Conservation (phyloP, 2,888 invertebrate species). For the Drosophila birchii region DNA sequence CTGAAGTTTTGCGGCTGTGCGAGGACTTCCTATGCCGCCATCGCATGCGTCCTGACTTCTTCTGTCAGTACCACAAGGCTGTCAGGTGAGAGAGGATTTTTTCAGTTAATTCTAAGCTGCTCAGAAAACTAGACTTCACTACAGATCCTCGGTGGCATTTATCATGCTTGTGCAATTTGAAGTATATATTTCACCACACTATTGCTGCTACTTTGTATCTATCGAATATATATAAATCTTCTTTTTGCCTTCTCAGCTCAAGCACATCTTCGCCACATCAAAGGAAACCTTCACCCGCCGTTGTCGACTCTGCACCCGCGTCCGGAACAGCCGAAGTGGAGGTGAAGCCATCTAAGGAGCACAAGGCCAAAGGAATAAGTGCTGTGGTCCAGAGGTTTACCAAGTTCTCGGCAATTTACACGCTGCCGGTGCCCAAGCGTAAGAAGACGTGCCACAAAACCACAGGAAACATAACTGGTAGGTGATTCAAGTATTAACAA, state of each 20-base stretch:
- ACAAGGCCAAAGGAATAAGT: constrained; percentile 33
- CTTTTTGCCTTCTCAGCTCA: constrained; percentile 43
- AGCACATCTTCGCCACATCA: constrained; percentile 66
- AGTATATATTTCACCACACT: neutral
- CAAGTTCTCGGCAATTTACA: constrained; percentile 83
- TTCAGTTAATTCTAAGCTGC: neutral
- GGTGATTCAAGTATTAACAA: neutral
- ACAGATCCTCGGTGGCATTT: neutral
- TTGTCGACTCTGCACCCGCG: constrained; percentile 24
- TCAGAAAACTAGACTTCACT: neutral
- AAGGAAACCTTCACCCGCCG: constrained; percentile 55
- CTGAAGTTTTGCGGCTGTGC: constrained; percentile 85
- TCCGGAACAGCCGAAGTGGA: constrained; percentile 23
- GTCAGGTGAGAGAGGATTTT: constrained; percentile 82
- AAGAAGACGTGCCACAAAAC: constrained; percentile 70
- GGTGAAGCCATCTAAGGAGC: constrained; percentile 40
- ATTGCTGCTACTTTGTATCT: neutral
- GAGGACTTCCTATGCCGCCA: constrained; percentile 88
- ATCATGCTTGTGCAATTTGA: neutral
- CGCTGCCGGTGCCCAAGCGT: constrained; percentile 78
- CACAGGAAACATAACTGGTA: constrained; percentile 72
- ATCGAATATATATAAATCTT: neutral
- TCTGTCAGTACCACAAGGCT: constrained; percentile 88
- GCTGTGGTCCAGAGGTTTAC: constrained; percentile 78
- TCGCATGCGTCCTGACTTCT: constrained; percentile 91